phyloP scores from a whole-genome alignment of 1,140 invertebrate species.

The Dendrolimus kikuchii region DNA sequence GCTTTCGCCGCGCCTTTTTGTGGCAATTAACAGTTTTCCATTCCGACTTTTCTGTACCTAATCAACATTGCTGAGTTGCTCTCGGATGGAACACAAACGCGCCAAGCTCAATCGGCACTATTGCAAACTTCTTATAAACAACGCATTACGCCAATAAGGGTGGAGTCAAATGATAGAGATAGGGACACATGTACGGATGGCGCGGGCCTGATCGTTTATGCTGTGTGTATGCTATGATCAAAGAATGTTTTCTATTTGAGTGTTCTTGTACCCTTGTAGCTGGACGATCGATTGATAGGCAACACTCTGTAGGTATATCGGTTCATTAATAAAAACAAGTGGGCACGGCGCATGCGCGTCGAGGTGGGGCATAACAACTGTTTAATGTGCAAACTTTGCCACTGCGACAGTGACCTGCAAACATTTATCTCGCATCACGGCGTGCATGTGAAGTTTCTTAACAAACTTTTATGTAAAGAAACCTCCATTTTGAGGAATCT shows the following conservation, averaged over 20 bases:
- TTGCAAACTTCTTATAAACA: too few species aligned
- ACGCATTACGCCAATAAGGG: too few species aligned
- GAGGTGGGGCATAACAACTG: constrained; percentile 18
- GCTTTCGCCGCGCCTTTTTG: constrained; percentile 23
- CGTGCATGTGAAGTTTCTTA: too few species aligned
- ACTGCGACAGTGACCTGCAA: constrained; percentile 17
- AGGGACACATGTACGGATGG: too few species aligned
- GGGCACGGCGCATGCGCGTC: constrained; percentile 7
- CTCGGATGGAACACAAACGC: constrained; percentile 18
- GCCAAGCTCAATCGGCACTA: too few species aligned
- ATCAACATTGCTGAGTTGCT: constrained; percentile 31
- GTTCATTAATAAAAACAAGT: constrained; percentile 17
- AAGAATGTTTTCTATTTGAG: too few species aligned
- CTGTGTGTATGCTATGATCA: constrained; percentile 9
- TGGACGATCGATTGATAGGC: background rate
- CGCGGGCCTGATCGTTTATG: constrained; percentile 5
- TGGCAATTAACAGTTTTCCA: constrained; percentile 28
- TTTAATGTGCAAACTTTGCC: constrained; percentile 32
- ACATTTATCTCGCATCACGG: background rate
- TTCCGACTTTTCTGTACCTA: constrained; percentile 30
- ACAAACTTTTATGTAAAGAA: too few species aligned
- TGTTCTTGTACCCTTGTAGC: background rate
- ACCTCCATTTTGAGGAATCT: too few species aligned
- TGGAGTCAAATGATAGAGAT: too few species aligned
- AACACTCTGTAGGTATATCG: too few species aligned